Evolutionary conservation across 2,797 vertebrate genomes (phyloP).

Genomic region (Peromyscus eremicus): DNA sequence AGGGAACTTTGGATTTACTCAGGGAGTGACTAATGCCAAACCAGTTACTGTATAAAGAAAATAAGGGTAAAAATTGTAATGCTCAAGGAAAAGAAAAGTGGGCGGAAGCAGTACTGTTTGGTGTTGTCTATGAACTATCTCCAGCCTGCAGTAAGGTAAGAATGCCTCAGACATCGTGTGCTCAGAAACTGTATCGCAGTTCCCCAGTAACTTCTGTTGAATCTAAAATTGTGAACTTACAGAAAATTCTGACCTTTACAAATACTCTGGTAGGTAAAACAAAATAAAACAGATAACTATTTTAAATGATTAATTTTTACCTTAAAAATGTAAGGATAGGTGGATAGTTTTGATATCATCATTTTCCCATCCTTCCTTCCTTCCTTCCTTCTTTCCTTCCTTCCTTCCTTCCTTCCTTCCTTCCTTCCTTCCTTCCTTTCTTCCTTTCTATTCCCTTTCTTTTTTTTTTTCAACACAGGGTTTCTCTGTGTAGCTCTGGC

Average conservation of each 20-base stretch:
- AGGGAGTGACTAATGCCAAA: not conserved
- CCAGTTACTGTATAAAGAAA: constrained; percentile 11
- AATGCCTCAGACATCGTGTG: not conserved
- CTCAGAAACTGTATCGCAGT: not conserved
- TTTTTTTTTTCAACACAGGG: too few species aligned
- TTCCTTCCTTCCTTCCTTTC: too few species aligned
- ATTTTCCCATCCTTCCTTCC: not conserved
- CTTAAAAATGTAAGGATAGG: not conserved
- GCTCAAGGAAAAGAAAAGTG: constrained; percentile 34
- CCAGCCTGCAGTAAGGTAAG: not conserved
- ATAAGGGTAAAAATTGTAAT: constrained; percentile 43
- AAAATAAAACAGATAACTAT: not conserved
- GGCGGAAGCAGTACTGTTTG: not conserved
- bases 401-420: not conserved
- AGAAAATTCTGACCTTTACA: constrained; percentile 1
- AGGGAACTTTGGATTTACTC: not conserved
- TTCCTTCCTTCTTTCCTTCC: too few species aligned
- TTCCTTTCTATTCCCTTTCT: not conserved
- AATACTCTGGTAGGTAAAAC: not conserved
- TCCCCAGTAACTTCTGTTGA: not conserved
- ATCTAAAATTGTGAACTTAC: constrained; percentile 44
- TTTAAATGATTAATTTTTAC: constrained; percentile 59
- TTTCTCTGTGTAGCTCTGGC: too few species aligned
- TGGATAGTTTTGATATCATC: not conserved
- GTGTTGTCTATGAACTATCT: not conserved